Evolutionary conservation across 2,113 vertebrate species (phyloP), one percentile per base, ranked within the genome.

Genomic region (Copsychus sechellarum): DNA sequence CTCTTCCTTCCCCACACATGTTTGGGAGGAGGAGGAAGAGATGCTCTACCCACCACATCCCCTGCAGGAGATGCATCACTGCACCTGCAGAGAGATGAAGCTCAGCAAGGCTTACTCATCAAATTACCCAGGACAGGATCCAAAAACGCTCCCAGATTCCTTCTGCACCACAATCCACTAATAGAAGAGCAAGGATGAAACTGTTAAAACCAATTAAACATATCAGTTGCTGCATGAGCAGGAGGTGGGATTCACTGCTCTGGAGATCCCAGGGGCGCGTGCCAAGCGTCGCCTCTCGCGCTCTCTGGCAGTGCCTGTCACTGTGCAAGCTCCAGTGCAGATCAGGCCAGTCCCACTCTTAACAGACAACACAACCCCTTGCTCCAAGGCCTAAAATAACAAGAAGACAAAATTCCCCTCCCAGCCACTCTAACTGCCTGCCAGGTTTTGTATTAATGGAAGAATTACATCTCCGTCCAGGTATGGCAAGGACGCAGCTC

Each of bases 161-260:
- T 67, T 93, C 51, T 56, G 48, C 31, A 3, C 84, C 74, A 53
- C 0, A 0, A 81, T 69, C 66, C 74, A 31, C 76, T 73, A 73
- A 92, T 34, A 82, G 67, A 86, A 73, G 67, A 94, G 74, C 42
- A 50, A 78, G 56, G 58, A 82, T 62, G 47, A 84, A 92, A 80
- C 78, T 88, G 93, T 91, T 92, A 70, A 86, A 96, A 40, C 25
- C 65, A 81, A 95, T 90, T 92, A 93, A 93, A 80, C 29, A 1
- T 53, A 53, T 48, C 80, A 67, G 72, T 83, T 53, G 72, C 71
- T 45, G 88, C 72, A 86, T 21, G 82, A 81, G 86, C 72, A 84
- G 69, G 80, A 80, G 83, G 82, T 4, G 72, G 90, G 73, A 93
- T 31, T 90, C n/a, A 6, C 43, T 9, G 81, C 76, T 24, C 54